Conservation (phyloP, 2,113 vertebrate species). For the Muscicapa adusta region DNA sequence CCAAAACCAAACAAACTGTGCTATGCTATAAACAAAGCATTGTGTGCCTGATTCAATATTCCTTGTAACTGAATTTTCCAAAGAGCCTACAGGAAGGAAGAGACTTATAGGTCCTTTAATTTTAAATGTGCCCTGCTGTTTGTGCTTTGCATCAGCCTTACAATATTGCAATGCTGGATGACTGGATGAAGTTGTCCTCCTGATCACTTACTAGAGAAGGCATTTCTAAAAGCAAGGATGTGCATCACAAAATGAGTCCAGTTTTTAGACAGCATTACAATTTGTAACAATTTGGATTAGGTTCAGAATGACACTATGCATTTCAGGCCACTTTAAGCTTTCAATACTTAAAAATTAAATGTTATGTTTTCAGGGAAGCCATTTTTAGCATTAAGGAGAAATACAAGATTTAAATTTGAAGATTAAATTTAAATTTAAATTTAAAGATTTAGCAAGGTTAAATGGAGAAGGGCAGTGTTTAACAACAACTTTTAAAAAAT, state of each 20-base stretch:
- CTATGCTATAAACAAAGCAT: neutral
- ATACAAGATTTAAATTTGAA: too few species aligned
- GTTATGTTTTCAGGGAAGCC: neutral
- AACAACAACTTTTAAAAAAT: neutral
- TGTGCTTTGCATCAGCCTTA: neutral
- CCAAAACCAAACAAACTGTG: neutral
- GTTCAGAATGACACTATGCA: neutral
- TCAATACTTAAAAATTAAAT: neutral
- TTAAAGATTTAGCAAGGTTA: neutral
- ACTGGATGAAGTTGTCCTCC: neutral
- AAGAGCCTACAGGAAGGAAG: neutral
- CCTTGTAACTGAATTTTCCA: neutral
- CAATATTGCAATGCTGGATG: neutral
- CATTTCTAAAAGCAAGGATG: neutral
- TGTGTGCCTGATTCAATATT: neutral
- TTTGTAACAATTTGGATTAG: neutral
- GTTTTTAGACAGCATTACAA: neutral
- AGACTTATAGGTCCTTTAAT: neutral
- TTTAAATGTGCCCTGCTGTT: neutral
- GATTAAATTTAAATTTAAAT: too few species aligned
- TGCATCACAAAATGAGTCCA: neutral
- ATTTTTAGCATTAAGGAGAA: neutral
- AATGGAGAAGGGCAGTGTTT: neutral
- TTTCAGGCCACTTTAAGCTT: neutral
- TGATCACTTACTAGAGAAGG: neutral